Evolutionary conservation across 2,797 vertebrate genomes (phyloP), one percentile per base, ranked within the genome.

Genomic region (Paguma larvata): DNA sequence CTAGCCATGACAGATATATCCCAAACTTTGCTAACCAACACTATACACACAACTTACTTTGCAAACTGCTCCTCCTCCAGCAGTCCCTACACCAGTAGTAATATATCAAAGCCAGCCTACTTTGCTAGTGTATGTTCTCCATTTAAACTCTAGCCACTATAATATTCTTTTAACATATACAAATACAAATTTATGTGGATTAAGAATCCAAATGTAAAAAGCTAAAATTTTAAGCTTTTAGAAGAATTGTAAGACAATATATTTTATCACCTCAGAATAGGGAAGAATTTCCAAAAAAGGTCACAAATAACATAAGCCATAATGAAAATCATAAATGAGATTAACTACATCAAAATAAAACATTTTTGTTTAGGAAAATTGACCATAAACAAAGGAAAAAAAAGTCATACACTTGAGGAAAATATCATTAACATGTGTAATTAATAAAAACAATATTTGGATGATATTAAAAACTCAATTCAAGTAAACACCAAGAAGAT

Each of bases 261-360:
- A 27, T 32, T 89, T 83, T 80, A 51, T 48, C 32, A 91, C 4
- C 46, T 93, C 18, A 46, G 2, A 12, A 79, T 38, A 68, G 2
- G 15, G 14, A 82, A 70, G 46, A 65, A 62, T 85, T 85, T 83
- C 10, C 79, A 91, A 56, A 93, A 19, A 16, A 80, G 59, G 13
- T 41, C 13, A 75, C 18, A 85, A 85, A 89, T 79, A 51, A 92
- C 7, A 85, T 3, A 85, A 78, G 6, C 6, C 14, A 38, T n/a
- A 89, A 89, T 67, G 30, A 88, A 94, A 73, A 48, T 53, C 72
- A 86, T 87, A 18, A 91, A 89, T 51, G 88, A 80, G 83, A 85
- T 10, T 59, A 46, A 41, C 41, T 38, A 23, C 23, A 70, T n/a
- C 34, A 83, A 82, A 86, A 65, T 77, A 56, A 85, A 93, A 30